phyloP scores from a whole-genome alignment of 35 echinoderm and acorn worm species.

The Antedon bifida region DNA sequence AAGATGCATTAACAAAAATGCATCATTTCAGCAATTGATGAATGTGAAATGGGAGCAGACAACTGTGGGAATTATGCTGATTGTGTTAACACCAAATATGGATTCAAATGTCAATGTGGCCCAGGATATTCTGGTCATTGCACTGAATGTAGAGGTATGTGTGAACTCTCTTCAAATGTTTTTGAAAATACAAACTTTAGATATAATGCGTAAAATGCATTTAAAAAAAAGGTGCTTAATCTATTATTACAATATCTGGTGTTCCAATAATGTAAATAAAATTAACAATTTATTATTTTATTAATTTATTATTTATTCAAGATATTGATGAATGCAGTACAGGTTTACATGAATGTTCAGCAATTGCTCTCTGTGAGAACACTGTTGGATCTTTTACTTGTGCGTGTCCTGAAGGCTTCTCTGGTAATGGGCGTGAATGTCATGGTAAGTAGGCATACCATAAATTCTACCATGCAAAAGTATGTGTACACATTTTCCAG shows the following conservation, averaged over 20 bases:
- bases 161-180: neutral
- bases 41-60: conserved; percentile 1
- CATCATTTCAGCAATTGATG: conserved; percentile 5
- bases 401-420: neutral
- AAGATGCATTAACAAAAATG: too few species aligned
- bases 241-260: too few species aligned
- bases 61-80: neutral
- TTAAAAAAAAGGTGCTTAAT: too few species aligned
- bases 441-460: neutral
- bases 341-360: neutral
- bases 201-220: too few species aligned
- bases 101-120: conserved; percentile 1
- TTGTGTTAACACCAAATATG: neutral
- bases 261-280: too few species aligned
- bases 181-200: neutral
- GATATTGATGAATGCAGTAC: conserved; percentile 12
- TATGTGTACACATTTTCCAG: neutral
- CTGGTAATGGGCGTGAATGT: conserved; percentile 9
- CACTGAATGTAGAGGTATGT: neutral
- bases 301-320: neutral
- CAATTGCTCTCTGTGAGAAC: neutral
- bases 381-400: neutral
- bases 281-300: too few species aligned
- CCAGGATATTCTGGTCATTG: conserved; percentile 2
- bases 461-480: too few species aligned